phyloP scores from a whole-genome alignment of 2,113 vertebrate genomes.

The Talpa occidentalis region DNA sequence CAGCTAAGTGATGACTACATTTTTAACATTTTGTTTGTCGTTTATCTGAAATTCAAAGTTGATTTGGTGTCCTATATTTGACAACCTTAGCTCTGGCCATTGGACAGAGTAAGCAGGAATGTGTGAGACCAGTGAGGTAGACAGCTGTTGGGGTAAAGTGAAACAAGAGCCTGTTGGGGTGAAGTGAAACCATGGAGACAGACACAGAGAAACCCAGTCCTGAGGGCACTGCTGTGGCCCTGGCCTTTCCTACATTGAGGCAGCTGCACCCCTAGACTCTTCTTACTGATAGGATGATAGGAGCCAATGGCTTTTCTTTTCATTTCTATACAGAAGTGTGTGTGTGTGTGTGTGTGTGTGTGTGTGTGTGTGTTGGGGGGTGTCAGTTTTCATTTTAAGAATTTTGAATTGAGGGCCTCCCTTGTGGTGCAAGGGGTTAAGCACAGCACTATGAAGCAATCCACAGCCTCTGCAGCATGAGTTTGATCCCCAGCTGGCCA shows the following conservation, averaged over 20 bases:
- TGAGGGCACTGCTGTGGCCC: fast-evolving
- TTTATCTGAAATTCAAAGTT: constrained; percentile 1
- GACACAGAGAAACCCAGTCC: neutral
- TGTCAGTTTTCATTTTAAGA: neutral
- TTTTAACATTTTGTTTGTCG: neutral
- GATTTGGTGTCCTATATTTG: neutral
- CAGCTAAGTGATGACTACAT: neutral
- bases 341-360: no score
- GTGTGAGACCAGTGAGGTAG: neutral
- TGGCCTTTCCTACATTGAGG: neutral
- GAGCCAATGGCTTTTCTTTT: neutral
- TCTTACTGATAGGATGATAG: neutral
- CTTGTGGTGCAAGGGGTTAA: no score
- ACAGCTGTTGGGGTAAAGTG: neutral
- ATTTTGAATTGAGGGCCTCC: neutral
- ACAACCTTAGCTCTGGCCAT: neutral
- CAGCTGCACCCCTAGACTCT: neutral
- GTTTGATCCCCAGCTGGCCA: no score
- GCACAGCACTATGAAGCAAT: no score
- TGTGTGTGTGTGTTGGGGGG: no score
- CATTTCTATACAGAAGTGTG: neutral
- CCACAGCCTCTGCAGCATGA: no score
- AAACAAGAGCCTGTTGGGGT: neutral
- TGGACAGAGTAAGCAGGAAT: neutral
- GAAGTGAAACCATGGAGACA: neutral